phyloP scores from a whole-genome alignment of 2,797 vertebrate genomes.

The Danio aesculapii region DNA sequence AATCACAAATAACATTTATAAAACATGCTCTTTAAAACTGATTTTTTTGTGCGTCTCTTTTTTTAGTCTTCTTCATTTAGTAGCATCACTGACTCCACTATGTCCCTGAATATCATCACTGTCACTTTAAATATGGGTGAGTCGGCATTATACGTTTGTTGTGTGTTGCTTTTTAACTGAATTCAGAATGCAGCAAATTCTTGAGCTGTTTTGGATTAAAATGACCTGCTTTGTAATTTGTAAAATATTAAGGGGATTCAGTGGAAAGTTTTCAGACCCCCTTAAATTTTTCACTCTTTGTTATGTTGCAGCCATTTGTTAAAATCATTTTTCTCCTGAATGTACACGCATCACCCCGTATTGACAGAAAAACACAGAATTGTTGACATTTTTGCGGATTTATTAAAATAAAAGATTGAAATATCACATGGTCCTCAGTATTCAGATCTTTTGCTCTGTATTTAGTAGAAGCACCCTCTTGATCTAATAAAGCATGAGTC shows the following conservation, averaged over 20 bases:
- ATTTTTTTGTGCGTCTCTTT: slow-evolving; percentile 47
- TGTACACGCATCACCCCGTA: too few species aligned
- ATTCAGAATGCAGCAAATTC: background rate
- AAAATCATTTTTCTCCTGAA: too few species aligned
- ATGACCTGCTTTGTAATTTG: background rate
- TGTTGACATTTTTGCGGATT: too few species aligned
- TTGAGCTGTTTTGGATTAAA: background rate
- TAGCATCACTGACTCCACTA: slow-evolving; percentile 98
- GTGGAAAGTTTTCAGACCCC: too few species aligned
- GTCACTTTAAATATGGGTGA: slow-evolving; percentile 99
- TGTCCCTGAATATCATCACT: slow-evolving; percentile 98
- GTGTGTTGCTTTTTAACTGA: background rate
- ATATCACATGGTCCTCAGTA: too few species aligned
- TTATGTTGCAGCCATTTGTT: too few species aligned
- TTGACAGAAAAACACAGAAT: too few species aligned
- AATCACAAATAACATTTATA: background rate
- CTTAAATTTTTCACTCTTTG: too few species aligned
- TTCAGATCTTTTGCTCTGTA: too few species aligned
- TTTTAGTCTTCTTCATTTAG: slow-evolving; percentile 95
- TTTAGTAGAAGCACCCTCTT: too few species aligned
- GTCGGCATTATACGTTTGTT: slow-evolving; percentile 60
- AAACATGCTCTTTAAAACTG: background rate
- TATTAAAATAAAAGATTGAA: too few species aligned
- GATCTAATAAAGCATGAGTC: too few species aligned
- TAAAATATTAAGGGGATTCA: background rate